A percentile compares a stretch with the other conserved stretches of the same genome.
Evolutionary conservation across 2,797 vertebrate genomes (phyloP).

Genomic region (Hylomyscus alleni): DNA sequence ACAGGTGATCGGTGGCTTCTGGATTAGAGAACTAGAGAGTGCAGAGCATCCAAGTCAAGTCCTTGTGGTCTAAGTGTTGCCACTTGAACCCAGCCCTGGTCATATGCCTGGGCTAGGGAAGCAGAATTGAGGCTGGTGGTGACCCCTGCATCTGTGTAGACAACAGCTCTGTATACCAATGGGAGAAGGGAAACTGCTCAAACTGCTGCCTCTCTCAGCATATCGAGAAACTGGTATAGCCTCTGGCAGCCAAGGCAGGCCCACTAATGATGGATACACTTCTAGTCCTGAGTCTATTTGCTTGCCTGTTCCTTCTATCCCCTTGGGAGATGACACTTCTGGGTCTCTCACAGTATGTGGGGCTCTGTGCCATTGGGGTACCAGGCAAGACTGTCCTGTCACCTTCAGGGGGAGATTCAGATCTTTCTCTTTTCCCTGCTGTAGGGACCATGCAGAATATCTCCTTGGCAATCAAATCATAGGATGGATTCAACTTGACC

Average conservation of each 20-base stretch:
- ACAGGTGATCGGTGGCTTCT: not conserved
- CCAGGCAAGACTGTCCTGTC: not conserved
- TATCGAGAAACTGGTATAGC: not conserved
- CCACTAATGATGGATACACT: not conserved
- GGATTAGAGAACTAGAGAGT: not conserved
- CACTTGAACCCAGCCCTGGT: not conserved
- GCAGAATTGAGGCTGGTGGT: not conserved
- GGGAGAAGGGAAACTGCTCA: not conserved
- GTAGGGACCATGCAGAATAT: not conserved
- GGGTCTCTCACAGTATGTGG: not conserved
- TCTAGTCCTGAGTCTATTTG: not conserved
- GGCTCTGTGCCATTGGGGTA: not conserved
- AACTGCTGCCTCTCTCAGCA: not conserved
- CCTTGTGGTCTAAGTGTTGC: not conserved
- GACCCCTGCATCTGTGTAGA: not conserved
- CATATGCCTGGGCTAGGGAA: not conserved
- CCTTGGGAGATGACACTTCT: not conserved
- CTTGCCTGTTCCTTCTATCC: not conserved
- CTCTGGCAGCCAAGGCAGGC: not conserved
- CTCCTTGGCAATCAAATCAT: not conserved
- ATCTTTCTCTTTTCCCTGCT: not conserved
- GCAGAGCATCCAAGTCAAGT: not conserved
- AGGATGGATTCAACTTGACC: too few species aligned
- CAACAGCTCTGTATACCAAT: not conserved
- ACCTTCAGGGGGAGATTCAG: not conserved